Conservation (phyloP, 1,140 invertebrate species). For the Mesaphorura yosii region DNA sequence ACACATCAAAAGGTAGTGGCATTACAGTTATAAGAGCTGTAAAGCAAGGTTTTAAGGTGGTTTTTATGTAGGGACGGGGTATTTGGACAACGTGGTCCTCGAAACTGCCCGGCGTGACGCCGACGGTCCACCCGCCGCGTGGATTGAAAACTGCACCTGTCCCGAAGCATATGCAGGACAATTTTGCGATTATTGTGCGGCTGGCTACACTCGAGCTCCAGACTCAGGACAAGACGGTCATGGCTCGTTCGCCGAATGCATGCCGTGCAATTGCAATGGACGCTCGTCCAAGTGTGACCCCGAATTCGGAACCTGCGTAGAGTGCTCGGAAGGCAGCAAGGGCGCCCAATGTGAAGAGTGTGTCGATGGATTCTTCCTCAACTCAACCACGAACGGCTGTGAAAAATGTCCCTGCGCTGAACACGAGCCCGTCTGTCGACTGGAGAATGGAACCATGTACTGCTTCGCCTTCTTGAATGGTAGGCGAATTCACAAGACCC, state of each 20-base stretch:
- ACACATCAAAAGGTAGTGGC: conserved; percentile 52
- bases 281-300: conserved; percentile 87
- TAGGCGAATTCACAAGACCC: too few relatives aligned
- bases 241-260: conserved; percentile 84
- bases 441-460: too few relatives aligned
- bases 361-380: conserved; percentile 87
- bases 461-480: too few relatives aligned
- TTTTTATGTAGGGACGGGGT: conserved; percentile 57
- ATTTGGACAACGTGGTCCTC: conserved; percentile 73
- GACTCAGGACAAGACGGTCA: conserved; percentile 54
- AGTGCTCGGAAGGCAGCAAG: conserved; percentile 69
- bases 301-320: conserved; percentile 75
- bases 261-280: conserved; percentile 89
- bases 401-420: too few relatives aligned
- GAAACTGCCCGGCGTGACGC: conserved; percentile 71
- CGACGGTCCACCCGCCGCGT: conserved; percentile 65
- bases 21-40: neutral
- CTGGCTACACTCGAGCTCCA: conserved; percentile 81
- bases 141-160: conserved; percentile 91
- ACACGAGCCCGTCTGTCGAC: too few relatives aligned
- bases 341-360: conserved; percentile 84
- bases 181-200: conserved; percentile 78
- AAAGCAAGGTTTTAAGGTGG: conserved; percentile 1
- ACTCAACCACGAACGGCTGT: too few relatives aligned
- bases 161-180: conserved; percentile 58